Base-by-base conservation (phyloP, 1,140 invertebrate genomes). In the Brachionus manjavacas region DNA sequence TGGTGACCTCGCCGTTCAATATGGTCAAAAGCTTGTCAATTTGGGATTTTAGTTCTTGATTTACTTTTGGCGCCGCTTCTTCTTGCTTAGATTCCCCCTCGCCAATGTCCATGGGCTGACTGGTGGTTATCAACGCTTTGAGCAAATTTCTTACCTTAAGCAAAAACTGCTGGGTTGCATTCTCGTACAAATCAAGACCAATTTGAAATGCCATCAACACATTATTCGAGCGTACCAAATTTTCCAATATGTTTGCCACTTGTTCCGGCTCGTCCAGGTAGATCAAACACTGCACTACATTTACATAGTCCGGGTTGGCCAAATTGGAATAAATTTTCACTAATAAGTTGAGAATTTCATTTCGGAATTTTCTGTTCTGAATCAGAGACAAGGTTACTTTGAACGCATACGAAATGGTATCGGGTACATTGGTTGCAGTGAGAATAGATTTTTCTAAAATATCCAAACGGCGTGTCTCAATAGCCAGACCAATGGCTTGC, bases 121-220 rank as follows among this genome's bases (percentile, higher is more conserved):
- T 84, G 3, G 85, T 84, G 11, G 94, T 93, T 85, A 95, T 93
- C 0, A 94, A 94, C 49, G 94, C 94, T n/a, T 93, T 94, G 31
- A 92, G 55, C 25, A 78, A 66, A 84, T 72, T 60, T 92, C 87
- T 93, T 8, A 84, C 60, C 68, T 84, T 84, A 41, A 43, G 20
- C 16, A 85, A 79, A 49, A 99, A 98, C 88, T 99, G 96, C 90
- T 99, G 98, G 0, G 96, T 98, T 0, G 97, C 97, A 85, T 95
- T 98, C 90, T 99, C 97, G 88, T 99, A 99, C 85, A 99, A 91
- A 92, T 99, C 97, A 91, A 99, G 99, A 0, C 94, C 96, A 87
- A 99, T 98, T 91, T 99, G 97, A 90, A 97, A 99, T 0, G 95
- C 96, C 95, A 99, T 98, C 4, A 99, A 87, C 41, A 94, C 93